A percentile compares a stretch with the other conserved stretches of the same genome.
These are phyloP conservation scores for Cephus pulcher DNA, from an alignment of 2,888 invertebrate genomes.

Conservation along the genomic window DNA sequence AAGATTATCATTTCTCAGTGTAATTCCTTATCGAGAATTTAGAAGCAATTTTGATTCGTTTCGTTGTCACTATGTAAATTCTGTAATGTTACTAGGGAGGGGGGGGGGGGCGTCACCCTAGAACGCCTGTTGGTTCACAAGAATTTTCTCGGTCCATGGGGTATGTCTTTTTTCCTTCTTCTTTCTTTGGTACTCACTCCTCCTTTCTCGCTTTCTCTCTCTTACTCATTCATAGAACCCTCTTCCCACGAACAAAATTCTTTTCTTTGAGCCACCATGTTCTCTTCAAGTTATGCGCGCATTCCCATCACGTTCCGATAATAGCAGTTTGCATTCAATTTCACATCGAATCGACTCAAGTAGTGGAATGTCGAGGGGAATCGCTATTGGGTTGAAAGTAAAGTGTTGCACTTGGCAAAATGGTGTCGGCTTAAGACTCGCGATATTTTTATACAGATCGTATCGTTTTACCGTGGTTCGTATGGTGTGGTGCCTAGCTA, in stretches of 20 bases:
- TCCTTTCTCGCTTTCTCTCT: background rate
- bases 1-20: background rate
- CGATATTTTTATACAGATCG: background rate
- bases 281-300: conserved; percentile 13
- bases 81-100: background rate
- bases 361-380: background rate
- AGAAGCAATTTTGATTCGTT: background rate
- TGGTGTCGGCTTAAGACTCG: background rate
- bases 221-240: background rate
- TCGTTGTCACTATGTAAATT: background rate
- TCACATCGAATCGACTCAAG: conserved; percentile 31
- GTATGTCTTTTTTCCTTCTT: background rate
- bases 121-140: background rate
- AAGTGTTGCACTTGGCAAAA: background rate
- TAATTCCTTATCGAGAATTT: background rate
- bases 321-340: conserved; percentile 40
- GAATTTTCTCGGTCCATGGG: background rate
- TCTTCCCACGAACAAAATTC: background rate
- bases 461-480: background rate
- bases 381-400: background rate
- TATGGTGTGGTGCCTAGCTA: background rate
- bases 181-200: background rate
- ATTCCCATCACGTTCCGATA: conserved; percentile 42
- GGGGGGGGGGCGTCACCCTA: background rate
- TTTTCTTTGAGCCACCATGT: background rate